phyloP scores from a whole-genome alignment of 1,140 invertebrate genomes.

The Drosophila mayri region DNA sequence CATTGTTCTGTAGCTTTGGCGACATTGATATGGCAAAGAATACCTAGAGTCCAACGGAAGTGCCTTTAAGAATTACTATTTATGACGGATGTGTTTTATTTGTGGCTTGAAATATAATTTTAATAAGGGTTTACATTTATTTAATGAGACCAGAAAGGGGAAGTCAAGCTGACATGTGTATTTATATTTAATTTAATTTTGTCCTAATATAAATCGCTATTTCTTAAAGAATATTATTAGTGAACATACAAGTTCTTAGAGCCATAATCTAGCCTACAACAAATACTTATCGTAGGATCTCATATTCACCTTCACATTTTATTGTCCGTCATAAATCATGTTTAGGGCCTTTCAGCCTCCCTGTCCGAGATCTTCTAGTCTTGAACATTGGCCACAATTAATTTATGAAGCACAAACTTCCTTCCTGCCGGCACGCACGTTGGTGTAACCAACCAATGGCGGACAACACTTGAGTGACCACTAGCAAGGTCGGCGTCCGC shows the following conservation, averaged over 20 bases:
- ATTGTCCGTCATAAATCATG: constrained; percentile 24
- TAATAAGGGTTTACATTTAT: neutral
- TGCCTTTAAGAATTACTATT: constrained; percentile 2
- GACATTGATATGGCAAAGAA: constrained; percentile 35
- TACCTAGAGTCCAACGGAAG: constrained; percentile 19
- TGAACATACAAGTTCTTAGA: neutral
- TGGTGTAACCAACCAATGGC: constrained; percentile 41
- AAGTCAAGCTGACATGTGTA: neutral
- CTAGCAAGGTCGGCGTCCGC: constrained; percentile 60
- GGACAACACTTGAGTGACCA: constrained; percentile 72
- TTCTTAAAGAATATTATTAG: too few species aligned
- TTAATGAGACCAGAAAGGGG: neutral
- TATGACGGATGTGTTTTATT: constrained; percentile 3
- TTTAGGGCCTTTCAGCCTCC: constrained; percentile 14
- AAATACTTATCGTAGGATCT: neutral
- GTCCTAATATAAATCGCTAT: too few species aligned
- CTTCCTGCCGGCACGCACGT: constrained; percentile 70
- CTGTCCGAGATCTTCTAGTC: constrained; percentile 25
- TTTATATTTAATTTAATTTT: neutral
- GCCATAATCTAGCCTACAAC: neutral
- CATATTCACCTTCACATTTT: constrained; percentile 8
- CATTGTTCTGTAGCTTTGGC: constrained; percentile 32
- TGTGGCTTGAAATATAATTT: neutral
- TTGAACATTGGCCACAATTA: constrained; percentile 73
- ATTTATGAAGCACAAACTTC: constrained; percentile 80